Evolutionary conservation across 92 coral and sea anemone genomes (phyloP).

Genomic region (Palythoa grandis): DNA sequence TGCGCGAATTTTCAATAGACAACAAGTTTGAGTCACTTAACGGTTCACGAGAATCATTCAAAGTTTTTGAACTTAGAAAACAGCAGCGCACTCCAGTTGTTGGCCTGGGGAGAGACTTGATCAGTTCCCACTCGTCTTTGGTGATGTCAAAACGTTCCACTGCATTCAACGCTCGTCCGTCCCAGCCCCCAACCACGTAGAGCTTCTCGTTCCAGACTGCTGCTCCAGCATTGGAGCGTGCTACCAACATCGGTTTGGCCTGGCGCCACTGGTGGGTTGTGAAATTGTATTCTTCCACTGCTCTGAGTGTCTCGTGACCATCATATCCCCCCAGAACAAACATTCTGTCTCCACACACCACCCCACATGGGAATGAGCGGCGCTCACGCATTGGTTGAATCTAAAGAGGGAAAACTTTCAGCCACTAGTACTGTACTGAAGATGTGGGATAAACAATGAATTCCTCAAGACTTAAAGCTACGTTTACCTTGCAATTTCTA

Average conservation of each 20-base stretch:
- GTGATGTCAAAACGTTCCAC: constrained; percentile 32
- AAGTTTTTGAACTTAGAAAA: constrained; percentile 26
- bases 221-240: constrained; percentile 38
- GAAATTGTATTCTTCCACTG: constrained; percentile 37
- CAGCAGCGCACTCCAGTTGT: constrained; percentile 44
- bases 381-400: constrained; percentile 45
- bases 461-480: too few species aligned
- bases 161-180: constrained; percentile 43
- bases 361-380: constrained; percentile 31
- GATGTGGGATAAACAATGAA: too few species aligned
- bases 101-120: constrained; percentile 41
- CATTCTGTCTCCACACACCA: constrained; percentile 42
- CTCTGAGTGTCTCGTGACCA: constrained; percentile 31
- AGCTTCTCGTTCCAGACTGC: constrained; percentile 38
- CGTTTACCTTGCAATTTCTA: too few species aligned
- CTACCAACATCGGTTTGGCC: constrained; percentile 19
- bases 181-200: constrained; percentile 46
- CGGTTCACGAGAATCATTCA: neutral
- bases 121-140: constrained; percentile 32
- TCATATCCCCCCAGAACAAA: constrained; percentile 38
- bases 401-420: neutral
- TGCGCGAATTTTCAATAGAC: neutral
- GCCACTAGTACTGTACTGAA: too few species aligned
- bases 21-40: neutral
- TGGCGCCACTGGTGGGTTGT: constrained; percentile 36